Percentiles rank a stretch among this genome's conserved stretches.
These are phyloP conservation scores for Metaphire vulgaris DNA, from an alignment of 1,140 invertebrate genomes.

Conservation along the genomic window DNA sequence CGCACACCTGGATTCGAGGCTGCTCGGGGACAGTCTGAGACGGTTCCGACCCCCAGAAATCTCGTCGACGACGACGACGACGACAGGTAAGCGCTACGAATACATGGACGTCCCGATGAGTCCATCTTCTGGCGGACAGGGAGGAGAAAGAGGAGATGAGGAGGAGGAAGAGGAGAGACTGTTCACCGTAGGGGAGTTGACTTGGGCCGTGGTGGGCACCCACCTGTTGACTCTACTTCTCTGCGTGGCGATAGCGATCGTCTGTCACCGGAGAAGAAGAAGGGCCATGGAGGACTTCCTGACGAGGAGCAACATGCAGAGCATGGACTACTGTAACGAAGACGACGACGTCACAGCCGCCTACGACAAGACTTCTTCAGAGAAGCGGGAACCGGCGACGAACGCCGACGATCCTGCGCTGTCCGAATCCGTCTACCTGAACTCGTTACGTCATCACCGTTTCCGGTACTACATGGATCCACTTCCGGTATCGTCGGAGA, in stretches of 20 bases:
- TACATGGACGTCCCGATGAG: not conserved
- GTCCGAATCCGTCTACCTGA: constrained; percentile 6
- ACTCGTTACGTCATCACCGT: not conserved
- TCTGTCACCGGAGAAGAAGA: not conserved
- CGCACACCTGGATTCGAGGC: not conserved
- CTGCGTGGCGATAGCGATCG: not conserved
- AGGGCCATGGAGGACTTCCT: not conserved
- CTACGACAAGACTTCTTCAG: not conserved
- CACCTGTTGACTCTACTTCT: constrained; percentile 33
- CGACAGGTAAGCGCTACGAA: not conserved
- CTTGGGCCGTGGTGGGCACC: constrained; percentile 7
- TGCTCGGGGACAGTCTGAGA: not conserved
- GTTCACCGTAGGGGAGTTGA: constrained; percentile 11
- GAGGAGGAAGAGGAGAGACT: constrained; percentile 1
- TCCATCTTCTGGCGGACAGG: not conserved
- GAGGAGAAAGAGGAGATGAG: too few species aligned
- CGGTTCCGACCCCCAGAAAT: not conserved
- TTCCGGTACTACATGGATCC: not conserved
- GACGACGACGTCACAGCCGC: not conserved
- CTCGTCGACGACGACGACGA: not conserved
- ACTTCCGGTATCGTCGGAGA: not conserved
- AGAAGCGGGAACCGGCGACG: not conserved
- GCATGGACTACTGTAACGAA: not conserved
- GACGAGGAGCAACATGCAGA: not conserved
- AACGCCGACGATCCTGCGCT: not conserved